Base-by-base conservation (phyloP, 2,797 vertebrate species). In the Coregonus suidteri region DNA sequence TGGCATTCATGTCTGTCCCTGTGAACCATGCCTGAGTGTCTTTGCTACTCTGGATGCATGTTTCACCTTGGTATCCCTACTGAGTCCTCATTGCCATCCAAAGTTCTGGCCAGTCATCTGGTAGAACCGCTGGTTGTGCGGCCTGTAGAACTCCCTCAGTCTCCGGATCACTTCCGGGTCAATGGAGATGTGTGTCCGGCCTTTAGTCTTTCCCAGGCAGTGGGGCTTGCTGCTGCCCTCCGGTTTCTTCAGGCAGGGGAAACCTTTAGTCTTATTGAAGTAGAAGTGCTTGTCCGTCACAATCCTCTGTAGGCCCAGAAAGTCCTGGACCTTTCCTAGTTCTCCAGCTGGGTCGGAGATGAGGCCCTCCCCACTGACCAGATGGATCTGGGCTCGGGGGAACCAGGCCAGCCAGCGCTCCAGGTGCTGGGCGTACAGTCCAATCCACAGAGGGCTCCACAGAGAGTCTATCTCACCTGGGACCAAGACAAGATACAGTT, bases 241-340 rank as follows among this genome's bases (percentile, higher is more conserved):
- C 0, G 95, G 94, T 79, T 96, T 96, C 88, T 96, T 96, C 81
- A 96, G 85, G 85, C 95, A 96, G 9, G 95, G 95, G 86, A 96
- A 96, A 59, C 95, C 95, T 82, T 96, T 96, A 0, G 95, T 96
- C 84, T 95, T 95, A 89, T 96, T 96, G 81, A 95, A 96, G 89
- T 95, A 96, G 86, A 96, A 96, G 84, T 96, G 95, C 81, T 96
- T 95, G 90, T 95, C 94, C 0, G 94, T 95, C 79, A 96, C 88
- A 54, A 96, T 95, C 82, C 93, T 92, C 90, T 95, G 93, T 65
- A 96, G 91, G 53, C 95, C 95, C 69, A 96, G 88, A 71, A 96
- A 96, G 91, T 95, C 94, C 89, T 96, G 95, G 79, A 95, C 95
- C 37, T 91, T 93, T 34, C 93, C 93, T 79, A 96, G 89, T 82